Percentiles rank a stretch among this genome's conserved stretches.
Evolutionary conservation across 2,888 invertebrate genomes (phyloP).

Genomic region (Beris morrisii): DNA sequence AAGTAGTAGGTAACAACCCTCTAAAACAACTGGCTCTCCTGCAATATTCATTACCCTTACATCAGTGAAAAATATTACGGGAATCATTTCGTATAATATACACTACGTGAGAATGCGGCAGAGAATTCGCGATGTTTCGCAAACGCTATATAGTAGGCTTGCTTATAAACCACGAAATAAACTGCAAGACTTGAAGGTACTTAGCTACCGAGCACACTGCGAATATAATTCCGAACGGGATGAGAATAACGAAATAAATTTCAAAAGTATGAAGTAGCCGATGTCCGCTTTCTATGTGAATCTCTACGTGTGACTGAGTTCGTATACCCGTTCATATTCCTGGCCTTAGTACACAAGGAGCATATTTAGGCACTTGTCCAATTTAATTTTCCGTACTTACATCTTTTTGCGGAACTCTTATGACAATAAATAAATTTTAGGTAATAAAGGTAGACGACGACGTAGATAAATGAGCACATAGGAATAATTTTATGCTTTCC

Average conservation of each 20-base stretch:
- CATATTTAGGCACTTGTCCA: conserved; percentile 34
- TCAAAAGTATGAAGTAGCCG: not conserved
- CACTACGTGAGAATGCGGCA: no score
- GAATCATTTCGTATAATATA: no score
- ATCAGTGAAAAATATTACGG: no score
- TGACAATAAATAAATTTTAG: conserved; percentile 32
- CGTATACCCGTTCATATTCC: not conserved
- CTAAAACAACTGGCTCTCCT: no score
- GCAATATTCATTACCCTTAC: no score
- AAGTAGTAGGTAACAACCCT: no score
- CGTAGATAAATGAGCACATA: conserved; percentile 21
- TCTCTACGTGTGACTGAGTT: not conserved
- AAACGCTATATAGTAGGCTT: no score
- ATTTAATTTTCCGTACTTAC: conserved; percentile 25
- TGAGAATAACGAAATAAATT: conserved; percentile 20
- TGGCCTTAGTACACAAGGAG: not conserved
- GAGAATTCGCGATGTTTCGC: no score
- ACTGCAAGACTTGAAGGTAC: conserved; percentile 1
- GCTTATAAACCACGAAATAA: no score
- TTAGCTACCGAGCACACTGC: conserved; percentile 9
- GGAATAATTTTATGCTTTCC: conserved; percentile 28
- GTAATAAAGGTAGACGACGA: conserved; percentile 21
- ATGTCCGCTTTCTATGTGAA: not conserved
- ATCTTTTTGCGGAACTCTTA: conserved; percentile 20
- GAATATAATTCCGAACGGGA: conserved; percentile 11